Evolutionary conservation across 2,888 invertebrate species (phyloP), one percentile per base, ranked within the genome.

Genomic region (Cantharis rufa): DNA sequence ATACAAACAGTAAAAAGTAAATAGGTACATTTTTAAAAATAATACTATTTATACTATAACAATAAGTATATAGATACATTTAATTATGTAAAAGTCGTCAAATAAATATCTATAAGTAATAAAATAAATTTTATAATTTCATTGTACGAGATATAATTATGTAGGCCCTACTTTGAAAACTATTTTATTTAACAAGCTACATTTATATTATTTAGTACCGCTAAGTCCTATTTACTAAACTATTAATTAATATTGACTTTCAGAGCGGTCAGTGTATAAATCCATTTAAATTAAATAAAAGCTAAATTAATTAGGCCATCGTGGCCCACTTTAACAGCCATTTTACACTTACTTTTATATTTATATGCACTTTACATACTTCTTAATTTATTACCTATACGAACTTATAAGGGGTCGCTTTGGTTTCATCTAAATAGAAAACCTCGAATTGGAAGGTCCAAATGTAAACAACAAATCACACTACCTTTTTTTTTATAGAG

Each of bases 171-270:
- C 84, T 84, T 83, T 82, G 83, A 85, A 82, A 83, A 82, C 83
- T 82, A 80, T 80, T 82, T 81, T 78, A 80, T 75, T 82, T 79
- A 79, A 84, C 84, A 86, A 86, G 86, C 86, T 86, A 86, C 85
- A 85, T 84, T 83, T 85, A 85, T 85, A 82, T 81, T 85, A 83
- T 84, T 83, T 84, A 76, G 82, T 83, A 84, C 73, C 76, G 70
- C 76, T 77, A 77, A 77, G 73, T 74, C 64, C 71, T 74, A 74
- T 74, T 80, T 79, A 73, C 81, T 71, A 64, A 80, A 82, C 84
- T 84, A 83, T 85, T 87, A 86, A 85, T 86, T 87, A 87, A 86
- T 87, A 88, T 87, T 87, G 87, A 87, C 87, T 87, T 85, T 86
- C 84, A 87, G 87, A 87, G 87, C 85, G 85, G 82, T 75, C 76